These are phyloP conservation scores for Hyperoplus immaculatus DNA, from an alignment of 2,797 vertebrate genomes.

Conservation along the genomic window DNA sequence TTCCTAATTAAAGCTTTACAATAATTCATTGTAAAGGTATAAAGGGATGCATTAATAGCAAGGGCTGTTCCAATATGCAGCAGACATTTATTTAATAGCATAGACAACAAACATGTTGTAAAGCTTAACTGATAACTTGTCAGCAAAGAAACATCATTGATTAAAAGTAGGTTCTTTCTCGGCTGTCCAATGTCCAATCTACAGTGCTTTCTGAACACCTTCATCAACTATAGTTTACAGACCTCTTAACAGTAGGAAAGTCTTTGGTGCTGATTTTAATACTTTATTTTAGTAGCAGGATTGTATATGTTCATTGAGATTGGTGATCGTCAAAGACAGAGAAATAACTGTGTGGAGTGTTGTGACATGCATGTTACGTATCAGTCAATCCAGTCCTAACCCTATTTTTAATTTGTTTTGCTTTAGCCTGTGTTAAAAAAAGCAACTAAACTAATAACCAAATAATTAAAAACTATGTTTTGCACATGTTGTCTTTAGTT, in stretches of 20 bases:
- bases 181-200: background rate
- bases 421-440: background rate
- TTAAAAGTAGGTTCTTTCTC: background rate
- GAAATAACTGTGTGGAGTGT: background rate
- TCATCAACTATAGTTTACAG: background rate
- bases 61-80: background rate
- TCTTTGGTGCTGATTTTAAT: conserved; percentile 1
- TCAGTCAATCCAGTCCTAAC: background rate
- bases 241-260: background rate
- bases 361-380: background rate
- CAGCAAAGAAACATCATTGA: background rate
- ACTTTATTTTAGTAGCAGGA: background rate
- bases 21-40: conserved; percentile 8
- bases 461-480: background rate
- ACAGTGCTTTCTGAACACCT: conserved; percentile 2
- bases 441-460: too few species aligned
- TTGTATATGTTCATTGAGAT: background rate
- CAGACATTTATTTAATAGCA: background rate
- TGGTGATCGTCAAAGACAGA: background rate
- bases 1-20: conserved; percentile 1
- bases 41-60: background rate
- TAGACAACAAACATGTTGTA: background rate
- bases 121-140: background rate
- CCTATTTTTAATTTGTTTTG: background rate
- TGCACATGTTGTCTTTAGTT: background rate